Evolutionary conservation across 2,797 vertebrate species (phyloP), one percentile per base, ranked within the genome.

Genomic region (Hirundo rustica): DNA sequence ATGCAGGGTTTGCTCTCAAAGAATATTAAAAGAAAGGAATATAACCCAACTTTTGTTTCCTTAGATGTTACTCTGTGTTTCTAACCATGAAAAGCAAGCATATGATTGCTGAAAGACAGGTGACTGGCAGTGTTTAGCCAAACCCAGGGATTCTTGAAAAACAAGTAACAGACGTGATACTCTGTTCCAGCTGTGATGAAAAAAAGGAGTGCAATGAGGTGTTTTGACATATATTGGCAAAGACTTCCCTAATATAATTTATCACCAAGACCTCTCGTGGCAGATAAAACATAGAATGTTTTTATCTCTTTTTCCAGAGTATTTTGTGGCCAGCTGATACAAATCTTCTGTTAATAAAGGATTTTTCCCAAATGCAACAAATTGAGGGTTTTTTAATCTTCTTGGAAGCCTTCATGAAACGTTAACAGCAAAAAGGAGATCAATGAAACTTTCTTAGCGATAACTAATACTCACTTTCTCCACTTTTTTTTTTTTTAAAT

Each of bases 111-210:
- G 50, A 51, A 79, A 85, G 38, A 45, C 27, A 45, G 22, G n/a
- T 89, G 40, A 66, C 10, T 78, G 45, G 11, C 34, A 81, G 26
- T 2, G 1, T 66, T 92, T 74, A 54, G 77, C 16, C 4, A 62
- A 58, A 65, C 20, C 18, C 20, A 45, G 8, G 29, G 10, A 47
- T 87, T 87, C 17, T 67, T 77, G 48, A 84, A 40, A 62, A 65
- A 53, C 1, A 0, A 21, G 16, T n/a, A 84, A 34, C 36, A 84
- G 23, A 42, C 0, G 0, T 66, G 38, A 15, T 70, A 36, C 20
- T 75, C 53, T 78, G 25, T 60, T 82, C 21, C 38, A 73, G 36
- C 38, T 65, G 18, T 57, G 51, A 57, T 51, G 83, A 58, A 53
- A 50, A 32, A 40, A 27, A 50, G 76, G 34, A 73, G 4, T 53